Evolutionary conservation across 64 coral and sea anemone species (phyloP), one percentile per base, ranked within the genome.

Genomic region (Actinia tenebrosa): DNA sequence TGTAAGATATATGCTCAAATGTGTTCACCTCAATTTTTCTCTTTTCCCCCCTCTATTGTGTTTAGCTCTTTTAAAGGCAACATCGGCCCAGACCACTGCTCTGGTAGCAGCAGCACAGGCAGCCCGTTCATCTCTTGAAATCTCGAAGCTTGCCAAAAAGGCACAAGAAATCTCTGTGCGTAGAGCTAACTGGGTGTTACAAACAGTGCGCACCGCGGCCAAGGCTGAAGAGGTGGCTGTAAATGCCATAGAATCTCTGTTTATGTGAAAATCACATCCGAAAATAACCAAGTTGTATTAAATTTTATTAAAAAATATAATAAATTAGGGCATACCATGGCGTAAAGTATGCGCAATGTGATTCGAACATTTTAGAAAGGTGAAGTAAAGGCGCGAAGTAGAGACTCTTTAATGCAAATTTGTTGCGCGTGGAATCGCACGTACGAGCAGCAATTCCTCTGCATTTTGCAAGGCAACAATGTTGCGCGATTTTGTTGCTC

Each of bases 171-270:
- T 97, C n/a, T 89, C 94, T 18, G 91, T 97, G 9, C 92, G 91
- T 44, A 93, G 94, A 82, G 94, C 94, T 8, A 43, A 84, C 16
- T 91, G 94, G 91, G 94, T 90, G 3, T 86, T 97, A 44, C 84
- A 90, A 62, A 97, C 94, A 11, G 92, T 97, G 6, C 92, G 91
- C 69, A 90, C 91, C 3, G 94, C 94, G 13, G 94, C 94, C 2
- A 97, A 93, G 54, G 94, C 94, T 27, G 94, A 97, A 80, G 94
- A 97, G 80, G 94, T 97, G 22, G 94, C 94, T 8, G 94, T 97
- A 3, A 97, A 97, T 52, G 94, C 94, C 43, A 97, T 97, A 78
- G 89, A 97, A 80, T 90, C 94, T 27, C 86, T 97, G 43, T 97
- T 93, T 77, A 93, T 97, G 88, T 97, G 86, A 90, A 58, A 83